Base-by-base conservation (phyloP, 2,797 vertebrate species). In the Eupleurogrammus muticus region DNA sequence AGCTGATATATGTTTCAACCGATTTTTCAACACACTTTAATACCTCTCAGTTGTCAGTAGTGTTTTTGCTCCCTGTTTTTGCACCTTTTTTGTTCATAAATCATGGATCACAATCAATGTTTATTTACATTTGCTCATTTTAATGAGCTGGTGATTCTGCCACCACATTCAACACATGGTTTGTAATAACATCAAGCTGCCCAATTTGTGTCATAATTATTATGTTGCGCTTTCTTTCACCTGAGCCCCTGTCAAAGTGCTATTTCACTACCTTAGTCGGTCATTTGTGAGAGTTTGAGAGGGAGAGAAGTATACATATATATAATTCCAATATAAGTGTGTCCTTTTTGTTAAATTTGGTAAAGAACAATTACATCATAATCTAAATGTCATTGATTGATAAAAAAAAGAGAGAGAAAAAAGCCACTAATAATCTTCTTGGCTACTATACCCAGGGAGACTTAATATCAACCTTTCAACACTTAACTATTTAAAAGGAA, bases 401-500 rank as follows among this genome's bases (percentile, higher is more conserved):
- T 49, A 46, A 64, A 13, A 9, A 9, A 58, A 40, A 24, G 13
- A 70, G 66, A 62, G 53, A 47, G 17, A 48, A 14, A 9, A 20
- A 51, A 40, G 9, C 14, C 19, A 23, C 73, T 79, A 73, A 81
- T 79, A 70, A 64, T 66, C 52, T 76, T 76, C 61, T 75, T 42
- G 54, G 65, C 16, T 21, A 57, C 63, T 72, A 13, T 17, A 53
- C 56, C 57, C 69, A 21, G 42, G 14, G 68, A 77, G 53, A 67
- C 73, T 84, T 78, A 50, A 70, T 51, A 70, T 84, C 60, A 81
- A 59, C 67, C 58, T 48, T 60, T 80, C 49, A 60, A 52, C 50
- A 72, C 65, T 85, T 84, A 79, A 86, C 79, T 84, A 59, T 82
- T 81, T 77, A 71, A 77, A 79, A 74, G 82, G 85, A 90, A 86